Base-by-base conservation (phyloP, 1,140 invertebrate species). In the Pogonomyrmex barbatus region DNA sequence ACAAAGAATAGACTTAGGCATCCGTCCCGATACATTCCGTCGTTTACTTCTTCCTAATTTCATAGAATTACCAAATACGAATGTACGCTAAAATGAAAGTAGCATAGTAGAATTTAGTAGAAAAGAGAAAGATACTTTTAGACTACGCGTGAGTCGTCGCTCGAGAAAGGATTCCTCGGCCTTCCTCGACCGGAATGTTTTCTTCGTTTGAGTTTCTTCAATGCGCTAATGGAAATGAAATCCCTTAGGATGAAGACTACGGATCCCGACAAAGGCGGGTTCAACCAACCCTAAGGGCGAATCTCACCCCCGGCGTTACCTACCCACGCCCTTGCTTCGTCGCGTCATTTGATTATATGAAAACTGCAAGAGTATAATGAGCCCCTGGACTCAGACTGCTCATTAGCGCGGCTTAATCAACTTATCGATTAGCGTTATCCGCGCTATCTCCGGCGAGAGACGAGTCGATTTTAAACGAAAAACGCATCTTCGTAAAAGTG, bases 141-240 rank as follows among this genome's bases (percentile, higher is more conserved):
- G 24, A 45, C 17, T 36, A 42, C 24, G 54, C 30, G 4, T 39
- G 42, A 33, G 8, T 67, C 52, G 78, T 71, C 14, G 24, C 52
- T n/a, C 67, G 67, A 50, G 54, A 83, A 58, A 39, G 42, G 47
- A 82, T 86, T 82, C 52, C 87, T 82, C 65, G 45, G 58, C 5
- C 54, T 86, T 68, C 56, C 77, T 47, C 47, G 47, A 58, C 42
- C 45, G 45, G 58, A 30, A 71, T 47, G 65, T 89, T 79, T 87
- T 73, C 78, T 84, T 82, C 81, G 85, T 86, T 77, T 79, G 82
- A 92, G 70, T 86, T 89, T 88, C 90, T 93, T 91, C 78, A 85
- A 90, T 91, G 54, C 39, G 78, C 91, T 93, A 92, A 92, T 92
- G 91, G 88, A 93, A 92, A 93, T 92, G 91, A 93, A 92, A 92